These are phyloP conservation scores for Carassius auratus DNA, from an alignment of 2,113 vertebrate species.

Conservation along the genomic window DNA sequence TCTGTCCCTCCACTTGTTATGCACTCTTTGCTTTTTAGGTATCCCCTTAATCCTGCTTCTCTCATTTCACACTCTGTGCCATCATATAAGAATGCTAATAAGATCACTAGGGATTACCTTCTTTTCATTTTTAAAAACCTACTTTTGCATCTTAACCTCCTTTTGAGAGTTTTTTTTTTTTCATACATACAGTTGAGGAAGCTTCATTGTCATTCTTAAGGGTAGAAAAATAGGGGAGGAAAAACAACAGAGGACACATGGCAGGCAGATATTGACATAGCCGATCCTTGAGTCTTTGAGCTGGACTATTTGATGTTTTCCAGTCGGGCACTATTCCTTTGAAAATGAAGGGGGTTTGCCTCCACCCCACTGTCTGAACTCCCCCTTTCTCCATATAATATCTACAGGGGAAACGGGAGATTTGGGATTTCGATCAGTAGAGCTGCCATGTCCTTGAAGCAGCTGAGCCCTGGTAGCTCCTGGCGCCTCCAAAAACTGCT, in stretches of 20 bases:
- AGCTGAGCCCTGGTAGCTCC: constrained; percentile 42
- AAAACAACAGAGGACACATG: constrained; percentile 40
- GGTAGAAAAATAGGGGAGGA: not conserved
- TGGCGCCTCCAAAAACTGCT: constrained; percentile 43
- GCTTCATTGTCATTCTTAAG: not conserved
- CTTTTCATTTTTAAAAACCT: constrained; percentile 52
- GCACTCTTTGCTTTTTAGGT: constrained; percentile 36
- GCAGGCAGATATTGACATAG: constrained; percentile 47
- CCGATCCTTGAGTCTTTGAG: constrained; percentile 33
- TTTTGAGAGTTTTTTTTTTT: constrained; percentile 10
- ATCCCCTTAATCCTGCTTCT: constrained; percentile 51
- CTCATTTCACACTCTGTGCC: constrained; percentile 51
- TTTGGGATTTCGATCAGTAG: constrained; percentile 23
- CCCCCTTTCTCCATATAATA: constrained; percentile 19
- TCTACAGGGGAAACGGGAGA: not conserved
- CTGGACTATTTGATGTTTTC: constrained; percentile 47
- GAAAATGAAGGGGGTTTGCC: constrained; percentile 38
- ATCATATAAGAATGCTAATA: constrained; percentile 54
- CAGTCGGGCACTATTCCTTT: constrained; percentile 21
- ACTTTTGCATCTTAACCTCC: constrained; percentile 13
- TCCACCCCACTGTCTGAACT: constrained; percentile 21
- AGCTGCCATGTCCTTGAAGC: constrained; percentile 32
- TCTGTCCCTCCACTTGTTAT: not conserved
- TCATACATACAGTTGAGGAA: constrained; percentile 25
- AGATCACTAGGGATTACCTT: constrained; percentile 57